A percentile compares a stretch with the other conserved stretches of the same genome.
These are phyloP conservation scores for Sebastes itinus DNA, from an alignment of 2,797 vertebrate species.

Conservation along the genomic window DNA sequence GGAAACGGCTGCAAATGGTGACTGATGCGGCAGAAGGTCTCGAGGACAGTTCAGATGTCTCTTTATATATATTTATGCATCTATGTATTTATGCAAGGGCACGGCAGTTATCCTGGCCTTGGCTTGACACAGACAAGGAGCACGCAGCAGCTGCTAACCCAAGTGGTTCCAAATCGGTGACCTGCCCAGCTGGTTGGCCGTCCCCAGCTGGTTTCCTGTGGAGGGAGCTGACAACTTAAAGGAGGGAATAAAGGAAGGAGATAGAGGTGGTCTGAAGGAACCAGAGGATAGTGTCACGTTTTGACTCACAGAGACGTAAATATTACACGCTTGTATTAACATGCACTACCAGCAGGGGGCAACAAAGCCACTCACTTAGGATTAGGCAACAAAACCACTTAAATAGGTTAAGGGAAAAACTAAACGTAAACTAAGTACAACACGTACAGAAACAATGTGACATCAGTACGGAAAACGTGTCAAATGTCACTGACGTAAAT, in stretches of 20 bases:
- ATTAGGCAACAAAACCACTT: too few relatives aligned
- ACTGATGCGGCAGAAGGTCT: conserved; percentile 69
- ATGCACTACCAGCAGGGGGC: fast-evolving
- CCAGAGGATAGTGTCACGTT: too few relatives aligned
- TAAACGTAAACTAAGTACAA: too few relatives aligned
- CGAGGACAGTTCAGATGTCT: conserved; percentile 50
- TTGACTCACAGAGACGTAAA: too few relatives aligned
- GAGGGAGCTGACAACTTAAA: conserved; percentile 49
- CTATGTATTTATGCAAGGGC: conserved; percentile 68
- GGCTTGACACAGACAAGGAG: conserved; percentile 49
- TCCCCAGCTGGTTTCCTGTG: conserved; percentile 38
- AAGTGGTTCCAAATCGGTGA: conserved; percentile 34
- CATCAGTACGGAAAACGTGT: too few relatives aligned
- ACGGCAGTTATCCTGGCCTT: conserved; percentile 47
- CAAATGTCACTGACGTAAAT: too few relatives aligned
- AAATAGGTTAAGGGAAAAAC: too few relatives aligned
- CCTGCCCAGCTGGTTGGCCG: conserved; percentile 69
- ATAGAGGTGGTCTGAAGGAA: conserved; percentile 20
- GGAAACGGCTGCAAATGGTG: conserved; percentile 42
- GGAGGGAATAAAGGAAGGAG: conserved; percentile 1
- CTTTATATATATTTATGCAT: conserved; percentile 56
- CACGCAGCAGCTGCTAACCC: conserved; percentile 53
- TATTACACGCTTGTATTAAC: too few relatives aligned
- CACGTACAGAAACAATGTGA: fast-evolving
- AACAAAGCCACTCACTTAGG: too few relatives aligned